A percentile compares a stretch with the other conserved stretches of the same genome.
These are phyloP conservation scores for Lissocephala sabroskyi DNA, from an alignment of 2,888 invertebrate genomes.

Conservation along the genomic window DNA sequence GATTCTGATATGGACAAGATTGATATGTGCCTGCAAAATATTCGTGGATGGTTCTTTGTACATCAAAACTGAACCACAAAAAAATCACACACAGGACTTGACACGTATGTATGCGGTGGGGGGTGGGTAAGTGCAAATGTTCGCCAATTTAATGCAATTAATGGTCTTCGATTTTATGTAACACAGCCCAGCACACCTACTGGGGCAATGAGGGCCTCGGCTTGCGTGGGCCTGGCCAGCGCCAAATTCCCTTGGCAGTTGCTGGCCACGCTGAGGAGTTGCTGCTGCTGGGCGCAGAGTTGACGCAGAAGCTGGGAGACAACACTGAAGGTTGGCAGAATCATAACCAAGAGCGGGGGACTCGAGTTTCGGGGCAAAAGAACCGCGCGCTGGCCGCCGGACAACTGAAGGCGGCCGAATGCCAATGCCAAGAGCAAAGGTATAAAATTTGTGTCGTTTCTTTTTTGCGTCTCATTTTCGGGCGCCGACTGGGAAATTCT, in stretches of 20 bases:
- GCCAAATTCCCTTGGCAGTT: constrained; percentile 22
- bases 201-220: no score
- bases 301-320: constrained; percentile 50
- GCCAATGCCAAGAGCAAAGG: constrained; percentile 52
- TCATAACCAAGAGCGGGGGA: no score
- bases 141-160: background rate
- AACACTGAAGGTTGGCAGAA: constrained; percentile 59
- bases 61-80: constrained; percentile 2
- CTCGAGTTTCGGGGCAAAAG: constrained; percentile 1
- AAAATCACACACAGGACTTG: no score
- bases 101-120: background rate
- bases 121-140: no score
- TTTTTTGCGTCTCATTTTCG: no score
- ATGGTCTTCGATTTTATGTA: background rate
- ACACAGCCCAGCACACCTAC: background rate
- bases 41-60: constrained; percentile 8
- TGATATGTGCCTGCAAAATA: constrained; percentile 69
- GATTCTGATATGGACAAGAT: constrained; percentile 70
- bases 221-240: no score
- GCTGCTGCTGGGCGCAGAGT: constrained; percentile 36
- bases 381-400: no score
- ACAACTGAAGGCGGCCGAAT: constrained; percentile 41
- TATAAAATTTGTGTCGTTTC: no score
- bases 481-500: no score
- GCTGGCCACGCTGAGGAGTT: no score